phyloP scores from a whole-genome alignment of 2,113 vertebrate species.

The Fregetta grallaria region DNA sequence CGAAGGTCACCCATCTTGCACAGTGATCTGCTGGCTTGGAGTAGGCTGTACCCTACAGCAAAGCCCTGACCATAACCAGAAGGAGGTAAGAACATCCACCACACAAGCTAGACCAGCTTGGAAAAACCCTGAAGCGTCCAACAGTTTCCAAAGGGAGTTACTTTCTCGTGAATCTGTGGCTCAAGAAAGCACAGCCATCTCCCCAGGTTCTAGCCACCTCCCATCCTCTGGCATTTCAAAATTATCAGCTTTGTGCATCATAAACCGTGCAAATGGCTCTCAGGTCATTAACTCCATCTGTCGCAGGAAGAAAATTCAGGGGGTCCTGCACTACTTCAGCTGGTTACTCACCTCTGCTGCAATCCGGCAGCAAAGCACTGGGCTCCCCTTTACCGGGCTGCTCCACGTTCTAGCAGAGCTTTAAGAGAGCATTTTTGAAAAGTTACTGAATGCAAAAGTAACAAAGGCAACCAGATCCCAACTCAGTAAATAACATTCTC shows the following conservation, averaged over 20 bases:
- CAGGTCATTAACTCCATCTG: not conserved
- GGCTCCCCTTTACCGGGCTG: not conserved
- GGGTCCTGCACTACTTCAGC: accelerated
- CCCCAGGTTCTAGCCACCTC: not conserved
- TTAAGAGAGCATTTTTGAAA: not conserved
- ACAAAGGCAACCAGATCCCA: not conserved
- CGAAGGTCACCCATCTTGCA: not conserved
- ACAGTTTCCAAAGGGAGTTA: not conserved
- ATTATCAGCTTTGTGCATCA: not conserved
- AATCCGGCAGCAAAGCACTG: not conserved
- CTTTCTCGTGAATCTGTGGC: not conserved
- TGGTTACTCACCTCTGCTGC: not conserved
- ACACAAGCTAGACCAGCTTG: not conserved
- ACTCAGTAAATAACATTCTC: not conserved
- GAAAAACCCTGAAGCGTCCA: not conserved
- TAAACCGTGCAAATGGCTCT: not conserved
- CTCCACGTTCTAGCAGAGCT: not conserved
- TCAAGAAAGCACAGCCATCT: not conserved
- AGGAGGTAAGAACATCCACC: not conserved
- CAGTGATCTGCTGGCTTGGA: not conserved
- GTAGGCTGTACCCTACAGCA: not conserved
- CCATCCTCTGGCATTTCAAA: not conserved
- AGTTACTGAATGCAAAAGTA: not conserved
- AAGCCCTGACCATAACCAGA: not conserved
- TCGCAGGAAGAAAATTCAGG: not conserved